Conservation (phyloP, 2,888 invertebrate genomes). For the Metopia argyrocephala region DNA sequence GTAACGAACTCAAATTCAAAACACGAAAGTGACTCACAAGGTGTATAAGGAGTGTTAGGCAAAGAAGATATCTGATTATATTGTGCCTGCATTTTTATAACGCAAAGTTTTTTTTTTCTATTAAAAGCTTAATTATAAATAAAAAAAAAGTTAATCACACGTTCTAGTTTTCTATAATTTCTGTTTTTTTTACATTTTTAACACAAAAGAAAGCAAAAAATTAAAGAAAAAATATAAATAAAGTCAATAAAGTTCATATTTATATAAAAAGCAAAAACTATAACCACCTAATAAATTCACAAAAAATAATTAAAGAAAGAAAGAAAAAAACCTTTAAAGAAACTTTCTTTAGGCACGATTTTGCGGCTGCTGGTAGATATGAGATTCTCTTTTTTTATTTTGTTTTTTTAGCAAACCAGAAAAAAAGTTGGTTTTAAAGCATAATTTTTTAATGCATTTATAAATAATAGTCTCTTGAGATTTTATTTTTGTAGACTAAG, state of each 20-base stretch:
- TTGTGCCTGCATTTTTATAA: too few species aligned
- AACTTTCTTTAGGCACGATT: slow-evolving; percentile 63
- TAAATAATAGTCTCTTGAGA: background rate
- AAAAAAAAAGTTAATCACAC: slow-evolving; percentile 46
- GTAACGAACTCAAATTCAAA: too few species aligned
- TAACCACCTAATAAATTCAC: slow-evolving; percentile 58
- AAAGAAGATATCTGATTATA: too few species aligned
- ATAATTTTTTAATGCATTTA: background rate
- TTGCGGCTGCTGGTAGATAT: slow-evolving; percentile 33
- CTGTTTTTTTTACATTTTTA: background rate
- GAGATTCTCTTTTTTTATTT: slow-evolving; percentile 44
- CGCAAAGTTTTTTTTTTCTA: too few species aligned
- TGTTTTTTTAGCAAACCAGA: slow-evolving; percentile 1
- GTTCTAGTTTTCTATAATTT: slow-evolving; percentile 45
- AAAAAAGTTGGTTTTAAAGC: background rate
- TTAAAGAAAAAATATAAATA: slow-evolving; percentile 25
- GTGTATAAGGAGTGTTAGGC: too few species aligned
- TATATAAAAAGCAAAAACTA: slow-evolving; percentile 26
- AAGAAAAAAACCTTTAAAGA: background rate
- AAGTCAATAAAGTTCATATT: slow-evolving; percentile 54
- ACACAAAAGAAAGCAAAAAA: slow-evolving; percentile 18
- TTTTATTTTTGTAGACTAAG: background rate
- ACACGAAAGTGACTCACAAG: too few species aligned
- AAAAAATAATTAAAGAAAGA: slow-evolving; percentile 1
- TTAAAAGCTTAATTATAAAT: background rate